Base-by-base conservation (phyloP, 2,797 vertebrate species). In the Lepilemur ruficaudatus region DNA sequence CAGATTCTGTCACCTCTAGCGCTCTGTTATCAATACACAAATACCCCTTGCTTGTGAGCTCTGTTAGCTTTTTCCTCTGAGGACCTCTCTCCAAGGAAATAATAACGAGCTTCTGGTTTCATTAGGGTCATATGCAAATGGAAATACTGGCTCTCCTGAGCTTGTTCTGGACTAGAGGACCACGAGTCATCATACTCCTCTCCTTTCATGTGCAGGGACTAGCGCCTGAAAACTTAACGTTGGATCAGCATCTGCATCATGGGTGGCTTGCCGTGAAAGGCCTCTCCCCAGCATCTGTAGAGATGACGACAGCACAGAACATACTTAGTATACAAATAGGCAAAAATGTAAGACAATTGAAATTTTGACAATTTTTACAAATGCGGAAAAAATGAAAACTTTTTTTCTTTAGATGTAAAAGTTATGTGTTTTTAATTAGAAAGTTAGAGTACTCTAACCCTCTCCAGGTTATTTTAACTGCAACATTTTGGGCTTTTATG, bases 1-100 rank as follows among this genome's bases (percentile, higher is more conserved):
- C 43, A 89, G 55, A 78, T 57, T 85, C 46, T 86, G 73, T 80
- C 55, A 79, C 13, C 30, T 52, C 35, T 83, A 38, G 46, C 10
- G 46, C 41, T 38, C 43, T 63, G 69, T 72, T 35, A 32, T n/a
- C 15, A 55, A 30, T n/a, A 23, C 41, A n/a, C 35, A 57, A n/a
- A 48, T 18, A 52, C 28, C 50, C 48, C 82, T 57, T 78, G 63
- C 4, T 5, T 11, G 2, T 22, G 22, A 23, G 73, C 32, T 55
- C 20, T 52, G 0, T 13, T 61, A 63, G 41, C 38, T 48, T 76
- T 82, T 38, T n/a, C 10, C 10, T 91, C 25, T 38, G 43, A 78
- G 35, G 35, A 41, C 17, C 55, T 57, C 52, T 46, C 32, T 75
- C 79, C 11, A 48, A 75, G 73, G 41, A 69, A 90, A 81, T n/a